Conservation (phyloP, 2,888 invertebrate species). For the Netelia melanura region DNA sequence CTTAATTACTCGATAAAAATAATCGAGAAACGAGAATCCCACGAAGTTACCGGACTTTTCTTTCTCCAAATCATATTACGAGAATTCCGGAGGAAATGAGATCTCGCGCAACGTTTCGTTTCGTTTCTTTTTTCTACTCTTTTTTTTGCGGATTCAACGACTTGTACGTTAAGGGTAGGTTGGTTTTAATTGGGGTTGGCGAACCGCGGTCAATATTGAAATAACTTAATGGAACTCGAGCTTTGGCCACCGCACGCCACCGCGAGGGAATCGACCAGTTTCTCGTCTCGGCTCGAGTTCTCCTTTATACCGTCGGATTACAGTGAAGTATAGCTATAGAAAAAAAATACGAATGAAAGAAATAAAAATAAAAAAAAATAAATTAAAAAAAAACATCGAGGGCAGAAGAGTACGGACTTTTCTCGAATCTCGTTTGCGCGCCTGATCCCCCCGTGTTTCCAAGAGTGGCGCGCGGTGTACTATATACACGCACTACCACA, state of each 20-base stretch:
- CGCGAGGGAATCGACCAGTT: conserved; percentile 60
- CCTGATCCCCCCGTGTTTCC: conserved; percentile 43
- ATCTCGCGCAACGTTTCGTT: conserved; percentile 34
- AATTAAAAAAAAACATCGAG: conserved; percentile 14
- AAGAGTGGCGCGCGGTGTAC: not conserved
- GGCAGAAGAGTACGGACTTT: conserved; percentile 37
- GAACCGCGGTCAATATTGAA: conserved; percentile 67
- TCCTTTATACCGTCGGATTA: conserved; percentile 47
- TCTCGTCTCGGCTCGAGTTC: conserved; percentile 51
- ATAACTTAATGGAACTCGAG: conserved; percentile 65
- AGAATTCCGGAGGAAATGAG: conserved; percentile 25
- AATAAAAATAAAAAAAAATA: not conserved
- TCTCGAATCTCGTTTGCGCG: conserved; percentile 29
- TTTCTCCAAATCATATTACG: conserved; percentile 8
- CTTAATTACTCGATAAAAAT: not conserved
- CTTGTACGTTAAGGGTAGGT: conserved; percentile 40
- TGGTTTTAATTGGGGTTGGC: conserved; percentile 59
- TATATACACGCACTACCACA: not conserved
- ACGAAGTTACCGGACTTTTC: not conserved
- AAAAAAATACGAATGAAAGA: not conserved
- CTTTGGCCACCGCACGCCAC: conserved; percentile 36
- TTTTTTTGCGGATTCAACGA: conserved; percentile 20
- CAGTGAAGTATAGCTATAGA: conserved; percentile 27
- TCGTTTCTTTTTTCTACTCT: conserved; percentile 18
- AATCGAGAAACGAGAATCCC: conserved; percentile 9